Conservation (phyloP, 92 coral and sea anemone species). For the Zoanthus sansibaricus region DNA sequence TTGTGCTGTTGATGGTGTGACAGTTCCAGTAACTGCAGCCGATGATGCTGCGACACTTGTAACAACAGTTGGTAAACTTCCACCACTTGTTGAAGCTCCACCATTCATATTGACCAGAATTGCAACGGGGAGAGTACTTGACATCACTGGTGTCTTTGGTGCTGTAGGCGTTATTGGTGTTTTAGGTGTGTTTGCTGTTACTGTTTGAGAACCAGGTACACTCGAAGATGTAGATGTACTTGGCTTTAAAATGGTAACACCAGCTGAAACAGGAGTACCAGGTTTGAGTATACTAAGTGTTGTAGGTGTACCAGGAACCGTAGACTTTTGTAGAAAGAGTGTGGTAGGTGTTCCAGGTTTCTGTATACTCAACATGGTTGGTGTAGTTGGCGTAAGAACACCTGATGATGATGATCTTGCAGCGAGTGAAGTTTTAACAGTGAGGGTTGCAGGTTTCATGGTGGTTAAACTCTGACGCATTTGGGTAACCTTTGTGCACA, state of each 20-base stretch:
- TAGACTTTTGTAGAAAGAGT: constrained; percentile 28
- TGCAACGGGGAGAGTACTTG: constrained; percentile 22
- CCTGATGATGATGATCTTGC: constrained; percentile 72
- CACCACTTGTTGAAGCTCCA: neutral
- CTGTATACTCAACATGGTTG: constrained; percentile 61
- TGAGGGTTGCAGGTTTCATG: constrained; percentile 79
- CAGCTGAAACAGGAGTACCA: constrained; percentile 31
- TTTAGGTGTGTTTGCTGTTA: constrained; percentile 23
- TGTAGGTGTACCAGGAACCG: constrained; percentile 43
- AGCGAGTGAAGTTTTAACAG: constrained; percentile 60
- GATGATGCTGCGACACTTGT: neutral
- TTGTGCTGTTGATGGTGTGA: constrained; percentile 16
- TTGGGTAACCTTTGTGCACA: constrained; percentile 88
- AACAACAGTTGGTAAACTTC: neutral
- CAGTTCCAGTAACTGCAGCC: neutral
- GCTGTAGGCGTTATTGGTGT: constrained; percentile 29
- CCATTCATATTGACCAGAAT: constrained; percentile 21
- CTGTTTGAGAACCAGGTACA: constrained; percentile 4
- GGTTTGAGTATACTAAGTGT: constrained; percentile 42
- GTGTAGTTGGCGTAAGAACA: constrained; percentile 70
- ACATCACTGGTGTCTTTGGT: constrained; percentile 13
- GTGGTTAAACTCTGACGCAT: constrained; percentile 87
- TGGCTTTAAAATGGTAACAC: constrained; percentile 34
- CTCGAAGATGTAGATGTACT: constrained; percentile 26
- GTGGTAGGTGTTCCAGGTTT: constrained; percentile 79